Evolutionary conservation across 2,113 vertebrate genomes (phyloP).

Genomic region (Orcinus orca): DNA sequence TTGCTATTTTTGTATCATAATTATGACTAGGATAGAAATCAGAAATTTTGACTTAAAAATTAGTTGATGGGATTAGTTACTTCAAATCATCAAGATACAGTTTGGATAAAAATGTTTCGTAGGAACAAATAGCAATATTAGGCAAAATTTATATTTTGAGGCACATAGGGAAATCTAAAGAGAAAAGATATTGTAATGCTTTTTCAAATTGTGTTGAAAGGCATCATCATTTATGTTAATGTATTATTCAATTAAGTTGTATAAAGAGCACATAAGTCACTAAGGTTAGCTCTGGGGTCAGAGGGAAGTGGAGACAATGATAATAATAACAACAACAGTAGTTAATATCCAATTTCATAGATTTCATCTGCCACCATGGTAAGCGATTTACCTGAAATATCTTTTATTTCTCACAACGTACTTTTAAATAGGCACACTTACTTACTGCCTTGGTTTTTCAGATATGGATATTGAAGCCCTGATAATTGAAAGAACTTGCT

Average conservation of each 20-base stretch:
- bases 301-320: not conserved
- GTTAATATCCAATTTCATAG: not conserved
- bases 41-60: slow-evolving; percentile 46
- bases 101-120: slow-evolving; percentile 2
- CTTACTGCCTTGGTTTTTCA: not conserved
- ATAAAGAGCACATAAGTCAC: not conserved
- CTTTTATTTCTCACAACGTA: not conserved
- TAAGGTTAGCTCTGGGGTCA: not conserved
- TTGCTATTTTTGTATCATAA: slow-evolving; percentile 27
- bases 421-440: not conserved
- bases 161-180: not conserved
- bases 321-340: not conserved
- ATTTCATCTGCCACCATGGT: not conserved
- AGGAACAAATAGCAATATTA: not conserved
- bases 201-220: not conserved
- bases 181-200: not conserved
- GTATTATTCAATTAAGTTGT: not conserved
- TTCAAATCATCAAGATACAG: not conserved
- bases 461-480: not conserved
- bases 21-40: not conserved
- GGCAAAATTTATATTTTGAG: not conserved
- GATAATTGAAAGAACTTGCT: not conserved
- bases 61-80: not conserved
- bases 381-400: not conserved
- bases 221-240: not conserved